Conservation (phyloP, 2,113 vertebrate genomes). For the Tragelaphus imberbis region DNA sequence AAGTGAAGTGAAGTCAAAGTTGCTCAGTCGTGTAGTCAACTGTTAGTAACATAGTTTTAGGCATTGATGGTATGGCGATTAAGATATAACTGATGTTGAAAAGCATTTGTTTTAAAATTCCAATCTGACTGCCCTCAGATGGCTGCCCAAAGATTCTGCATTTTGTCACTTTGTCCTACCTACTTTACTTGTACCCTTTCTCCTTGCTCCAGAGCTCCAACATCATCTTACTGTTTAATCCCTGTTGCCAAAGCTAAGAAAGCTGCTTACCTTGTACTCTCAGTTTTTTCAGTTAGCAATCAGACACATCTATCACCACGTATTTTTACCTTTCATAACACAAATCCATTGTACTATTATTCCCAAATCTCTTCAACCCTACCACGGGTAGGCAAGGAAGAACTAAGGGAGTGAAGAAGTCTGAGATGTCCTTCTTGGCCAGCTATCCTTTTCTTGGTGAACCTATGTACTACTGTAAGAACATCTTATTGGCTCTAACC, state of each 20-base stretch:
- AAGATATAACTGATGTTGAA: not conserved
- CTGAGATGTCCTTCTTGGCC: not conserved
- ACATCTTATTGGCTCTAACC: not conserved
- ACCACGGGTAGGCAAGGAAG: not conserved
- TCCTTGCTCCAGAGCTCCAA: not conserved
- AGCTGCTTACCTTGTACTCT: not conserved
- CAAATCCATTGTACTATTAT: not conserved
- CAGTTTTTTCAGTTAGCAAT: not conserved
- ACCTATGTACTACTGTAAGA: not conserved
- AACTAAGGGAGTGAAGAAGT: not conserved
- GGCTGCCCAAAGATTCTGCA: not conserved
- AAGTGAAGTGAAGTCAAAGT: not conserved
- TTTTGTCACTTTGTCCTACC: not conserved
- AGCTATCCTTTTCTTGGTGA: not conserved
- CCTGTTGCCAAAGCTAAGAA: not conserved
- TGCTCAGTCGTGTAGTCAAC: not conserved
- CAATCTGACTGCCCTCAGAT: not conserved
- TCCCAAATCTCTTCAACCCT: too few relatives aligned
- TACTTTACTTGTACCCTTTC: not conserved
- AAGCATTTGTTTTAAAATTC: not conserved
- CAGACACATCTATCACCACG: not conserved
- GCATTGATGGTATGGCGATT: not conserved
- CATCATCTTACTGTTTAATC: not conserved
- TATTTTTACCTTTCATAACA: not conserved
- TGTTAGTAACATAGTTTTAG: not conserved